Evolutionary conservation across 2,888 invertebrate species (phyloP).

Genomic region (Drosophila prolongata): DNA sequence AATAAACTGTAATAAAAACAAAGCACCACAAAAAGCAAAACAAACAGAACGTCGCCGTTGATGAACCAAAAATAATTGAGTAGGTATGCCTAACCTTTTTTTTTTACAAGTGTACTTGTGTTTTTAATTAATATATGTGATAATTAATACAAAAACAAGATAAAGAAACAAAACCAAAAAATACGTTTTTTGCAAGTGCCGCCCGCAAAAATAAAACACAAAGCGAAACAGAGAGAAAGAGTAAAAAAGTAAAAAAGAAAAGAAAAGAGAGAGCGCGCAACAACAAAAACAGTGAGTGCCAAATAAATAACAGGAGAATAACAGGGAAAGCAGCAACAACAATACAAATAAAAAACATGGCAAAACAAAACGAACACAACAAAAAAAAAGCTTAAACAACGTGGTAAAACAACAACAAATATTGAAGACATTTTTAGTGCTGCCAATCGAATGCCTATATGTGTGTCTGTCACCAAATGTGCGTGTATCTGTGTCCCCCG

Average conservation of each 20-base stretch:
- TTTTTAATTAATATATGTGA: conserved; percentile 46
- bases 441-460: conserved; percentile 9
- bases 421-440: conserved; percentile 46
- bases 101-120: conserved; percentile 41
- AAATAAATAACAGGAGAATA: conserved; percentile 38
- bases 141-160: conserved; percentile 42
- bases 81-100: conserved; percentile 27
- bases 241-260: background rate
- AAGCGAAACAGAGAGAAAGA: conserved; percentile 8
- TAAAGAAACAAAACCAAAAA: conserved; percentile 20
- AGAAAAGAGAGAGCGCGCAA: conserved; percentile 20
- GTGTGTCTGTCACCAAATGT: conserved; percentile 42
- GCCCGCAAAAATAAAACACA: conserved; percentile 47
- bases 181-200: conserved; percentile 60
- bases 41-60: conserved; percentile 14
- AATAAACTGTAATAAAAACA: conserved; percentile 4
- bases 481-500: conserved; percentile 32
- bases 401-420: conserved; percentile 26
- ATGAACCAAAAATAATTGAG: conserved; percentile 18
- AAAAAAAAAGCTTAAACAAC: conserved; percentile 44
- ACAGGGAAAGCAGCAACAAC: conserved; percentile 35
- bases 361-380: conserved; percentile 33
- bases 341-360: conserved; percentile 27
- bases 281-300: conserved; percentile 62
- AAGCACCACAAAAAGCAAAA: background rate